A percentile compares a stretch with the other conserved stretches of the same genome.
Conservation (phyloP, 37 sponge, comb jelly and placozoan species). For the Chondrosia reniformis region DNA sequence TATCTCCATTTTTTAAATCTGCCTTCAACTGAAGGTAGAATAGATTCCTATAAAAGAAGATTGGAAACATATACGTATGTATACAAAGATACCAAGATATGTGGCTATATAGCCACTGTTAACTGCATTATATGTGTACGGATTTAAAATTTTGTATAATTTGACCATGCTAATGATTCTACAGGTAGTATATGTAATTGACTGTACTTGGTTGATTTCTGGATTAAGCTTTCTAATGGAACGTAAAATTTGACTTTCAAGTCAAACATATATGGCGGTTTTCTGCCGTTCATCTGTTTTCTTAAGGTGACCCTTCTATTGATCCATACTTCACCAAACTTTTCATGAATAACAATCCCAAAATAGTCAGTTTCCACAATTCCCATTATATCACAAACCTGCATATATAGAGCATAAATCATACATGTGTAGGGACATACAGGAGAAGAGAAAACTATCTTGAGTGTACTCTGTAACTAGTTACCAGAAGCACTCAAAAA, state of each 20-base stretch:
- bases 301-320: conserved; percentile 47
- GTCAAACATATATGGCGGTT: conserved; percentile 47
- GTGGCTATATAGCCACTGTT: background rate
- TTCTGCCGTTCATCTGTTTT: conserved; percentile 39
- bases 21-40: conserved; percentile 62
- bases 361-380: conserved; percentile 81
- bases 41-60: conserved; percentile 25
- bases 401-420: background rate
- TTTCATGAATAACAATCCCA: conserved; percentile 40
- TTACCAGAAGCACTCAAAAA: no score
- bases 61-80: background rate
- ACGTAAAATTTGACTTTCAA: conserved; percentile 71
- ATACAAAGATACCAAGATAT: background rate
- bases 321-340: conserved; percentile 43
- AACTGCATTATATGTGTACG: background rate
- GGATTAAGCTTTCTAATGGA: conserved; percentile 43
- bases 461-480: no score
- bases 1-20: conserved; percentile 42
- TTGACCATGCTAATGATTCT: background rate
- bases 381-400: conserved; percentile 73
- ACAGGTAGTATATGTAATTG: background rate
- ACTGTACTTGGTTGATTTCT: conserved; percentile 57
- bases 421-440: background rate
- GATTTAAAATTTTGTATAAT: background rate
- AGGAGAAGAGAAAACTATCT: background rate